Evolutionary conservation across 2,113 vertebrate species (phyloP).

Genomic region (Brienomyrus longianalis): DNA sequence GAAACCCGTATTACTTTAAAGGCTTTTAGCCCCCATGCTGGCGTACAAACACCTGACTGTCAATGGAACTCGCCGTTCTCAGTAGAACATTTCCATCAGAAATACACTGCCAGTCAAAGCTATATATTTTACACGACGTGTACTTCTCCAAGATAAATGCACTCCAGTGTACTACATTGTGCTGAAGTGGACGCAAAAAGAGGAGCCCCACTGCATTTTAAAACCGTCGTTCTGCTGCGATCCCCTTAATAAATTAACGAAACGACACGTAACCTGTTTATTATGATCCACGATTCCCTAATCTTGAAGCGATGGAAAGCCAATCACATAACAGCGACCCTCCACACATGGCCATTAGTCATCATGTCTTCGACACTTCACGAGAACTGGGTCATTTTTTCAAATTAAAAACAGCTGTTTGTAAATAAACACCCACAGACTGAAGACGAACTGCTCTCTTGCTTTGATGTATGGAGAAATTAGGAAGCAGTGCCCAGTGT

Average conservation of each 20-base stretch:
- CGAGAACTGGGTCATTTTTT: constrained; percentile 68
- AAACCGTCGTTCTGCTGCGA: constrained; percentile 36
- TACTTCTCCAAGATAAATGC: neutral
- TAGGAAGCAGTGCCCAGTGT: constrained; percentile 29
- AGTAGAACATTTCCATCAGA: neutral
- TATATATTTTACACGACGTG: neutral
- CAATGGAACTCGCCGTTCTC: neutral
- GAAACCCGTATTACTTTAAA: neutral
- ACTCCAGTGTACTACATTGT: neutral
- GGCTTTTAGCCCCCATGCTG: neutral
- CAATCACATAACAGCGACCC: constrained; percentile 63
- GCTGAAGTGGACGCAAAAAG: neutral
- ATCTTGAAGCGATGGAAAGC: constrained; percentile 72
- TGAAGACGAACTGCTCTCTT: constrained; percentile 49
- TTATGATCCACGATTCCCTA: constrained; percentile 71
- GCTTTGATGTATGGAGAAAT: constrained; percentile 65
- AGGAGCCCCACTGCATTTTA: constrained; percentile 19
- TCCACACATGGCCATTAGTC: constrained; percentile 64
- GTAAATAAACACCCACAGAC: constrained; percentile 65
- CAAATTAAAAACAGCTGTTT: constrained; percentile 69
- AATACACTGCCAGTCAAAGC: neutral
- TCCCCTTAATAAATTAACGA: constrained; percentile 48
- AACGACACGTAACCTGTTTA: constrained; percentile 54
- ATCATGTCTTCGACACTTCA: constrained; percentile 67
- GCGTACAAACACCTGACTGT: neutral